Conservation (phyloP, 1,140 invertebrate species). For the Drosophila sp. region DNA sequence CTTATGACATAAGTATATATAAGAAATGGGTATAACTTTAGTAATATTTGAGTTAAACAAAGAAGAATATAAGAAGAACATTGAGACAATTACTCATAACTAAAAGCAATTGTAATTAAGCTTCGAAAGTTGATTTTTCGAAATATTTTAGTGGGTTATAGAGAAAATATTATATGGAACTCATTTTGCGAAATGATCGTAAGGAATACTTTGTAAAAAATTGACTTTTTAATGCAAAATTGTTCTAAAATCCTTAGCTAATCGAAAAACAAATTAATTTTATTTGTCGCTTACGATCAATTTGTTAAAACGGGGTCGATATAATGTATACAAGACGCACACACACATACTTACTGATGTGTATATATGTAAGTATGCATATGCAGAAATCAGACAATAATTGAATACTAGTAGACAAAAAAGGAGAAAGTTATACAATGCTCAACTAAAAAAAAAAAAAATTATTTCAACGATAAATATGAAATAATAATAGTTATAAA, state of each 20-base stretch:
- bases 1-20: constrained; percentile 1
- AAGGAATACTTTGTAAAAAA: too few species aligned
- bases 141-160: constrained; percentile 26
- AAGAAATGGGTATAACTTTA: constrained; percentile 4
- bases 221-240: too few species aligned
- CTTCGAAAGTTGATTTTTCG: constrained; percentile 9
- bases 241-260: too few species aligned
- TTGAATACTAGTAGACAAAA: constrained; percentile 10
- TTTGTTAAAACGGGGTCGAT: too few species aligned
- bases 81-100: constrained; percentile 11
- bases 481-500: constrained; percentile 10
- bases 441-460: constrained; percentile 13
- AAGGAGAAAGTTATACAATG: constrained; percentile 9
- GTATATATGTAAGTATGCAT: constrained; percentile 24
- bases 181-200: too few species aligned
- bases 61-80: constrained; percentile 20
- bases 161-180: constrained; percentile 25
- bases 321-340: not conserved
- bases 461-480: constrained; percentile 12
- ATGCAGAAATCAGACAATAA: constrained; percentile 1
- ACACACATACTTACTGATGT: not conserved
- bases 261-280: too few species aligned
- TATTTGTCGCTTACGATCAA: too few species aligned
- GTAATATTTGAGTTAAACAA: constrained; percentile 13
- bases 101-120: constrained; percentile 14